Evolutionary conservation across 2,888 invertebrate species (phyloP).

Genomic region (Tetrapedia diversipes): DNA sequence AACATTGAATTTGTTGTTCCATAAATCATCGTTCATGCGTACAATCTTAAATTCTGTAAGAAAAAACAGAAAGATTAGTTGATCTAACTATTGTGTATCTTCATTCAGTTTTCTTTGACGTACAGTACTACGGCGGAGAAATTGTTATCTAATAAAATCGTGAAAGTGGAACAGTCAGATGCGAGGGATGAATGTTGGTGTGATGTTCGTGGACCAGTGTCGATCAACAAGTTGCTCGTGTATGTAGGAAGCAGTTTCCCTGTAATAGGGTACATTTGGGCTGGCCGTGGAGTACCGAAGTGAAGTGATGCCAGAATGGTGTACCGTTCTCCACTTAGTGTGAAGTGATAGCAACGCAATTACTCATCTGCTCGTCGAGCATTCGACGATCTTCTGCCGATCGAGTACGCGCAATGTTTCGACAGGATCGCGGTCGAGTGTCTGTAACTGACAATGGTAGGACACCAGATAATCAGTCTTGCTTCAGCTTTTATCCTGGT

Average conservation of each 20-base stretch:
- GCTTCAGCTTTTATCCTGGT: too few species aligned
- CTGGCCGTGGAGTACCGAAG: too few species aligned
- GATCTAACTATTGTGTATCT: background rate
- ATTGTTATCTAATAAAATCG: background rate
- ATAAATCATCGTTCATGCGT: too few species aligned
- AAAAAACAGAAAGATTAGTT: background rate
- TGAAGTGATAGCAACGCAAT: slow-evolving; percentile 27
- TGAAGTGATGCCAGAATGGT: background rate
- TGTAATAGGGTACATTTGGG: background rate
- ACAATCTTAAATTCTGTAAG: too few species aligned
- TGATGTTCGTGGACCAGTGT: slow-evolving; percentile 29
- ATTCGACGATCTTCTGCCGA: background rate
- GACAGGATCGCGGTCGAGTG: slow-evolving; percentile 3
- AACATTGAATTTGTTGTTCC: too few species aligned
- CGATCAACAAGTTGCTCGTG: slow-evolving; percentile 70
- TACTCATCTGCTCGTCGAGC: slow-evolving; percentile 8
- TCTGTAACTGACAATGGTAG: slow-evolving; percentile 8
- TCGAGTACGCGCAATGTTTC: slow-evolving; percentile 3
- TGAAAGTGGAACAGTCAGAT: background rate
- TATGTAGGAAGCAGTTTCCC: background rate
- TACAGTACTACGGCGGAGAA: too few species aligned
- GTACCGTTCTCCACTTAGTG: background rate
- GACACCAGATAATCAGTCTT: slow-evolving; percentile 25
- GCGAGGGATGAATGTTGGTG: background rate
- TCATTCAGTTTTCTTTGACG: too few species aligned